Evolutionary conservation across 2,888 invertebrate species (phyloP).

Genomic region (Tholera decimalis): DNA sequence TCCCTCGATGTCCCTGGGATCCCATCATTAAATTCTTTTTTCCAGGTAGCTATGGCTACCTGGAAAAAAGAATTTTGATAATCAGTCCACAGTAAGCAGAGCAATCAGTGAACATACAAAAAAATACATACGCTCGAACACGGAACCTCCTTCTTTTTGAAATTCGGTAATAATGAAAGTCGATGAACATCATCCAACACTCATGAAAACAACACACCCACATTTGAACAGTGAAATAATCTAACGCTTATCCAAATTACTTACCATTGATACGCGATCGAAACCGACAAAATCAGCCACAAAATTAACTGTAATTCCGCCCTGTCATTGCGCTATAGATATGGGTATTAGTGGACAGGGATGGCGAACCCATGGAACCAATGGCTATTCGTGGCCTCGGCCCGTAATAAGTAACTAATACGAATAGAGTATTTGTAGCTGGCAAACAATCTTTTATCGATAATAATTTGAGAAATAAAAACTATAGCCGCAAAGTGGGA

Average conservation of each 20-base stretch:
- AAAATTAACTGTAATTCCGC: constrained; percentile 16
- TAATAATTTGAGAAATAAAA: too few species aligned
- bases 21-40: too few species aligned
- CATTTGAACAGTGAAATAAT: background rate
- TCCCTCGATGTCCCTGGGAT: too few species aligned
- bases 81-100: too few species aligned
- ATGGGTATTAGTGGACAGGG: constrained; percentile 26
- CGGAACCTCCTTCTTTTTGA: too few species aligned
- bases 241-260: background rate
- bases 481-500: too few species aligned
- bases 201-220: background rate
- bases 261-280: background rate
- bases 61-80: too few species aligned
- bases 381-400: background rate
- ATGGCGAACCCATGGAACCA: constrained; percentile 8
- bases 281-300: constrained; percentile 5
- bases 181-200: background rate
- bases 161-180: too few species aligned
- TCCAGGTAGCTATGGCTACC: too few species aligned
- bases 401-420: background rate
- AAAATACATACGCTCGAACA: too few species aligned
- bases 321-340: constrained; percentile 18
- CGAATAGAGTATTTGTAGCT: background rate
- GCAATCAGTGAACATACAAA: too few species aligned
- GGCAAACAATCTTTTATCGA: too few species aligned